Evolutionary conservation across 2,797 vertebrate species (phyloP).

Genomic region (Dicrostonyx torquatus): DNA sequence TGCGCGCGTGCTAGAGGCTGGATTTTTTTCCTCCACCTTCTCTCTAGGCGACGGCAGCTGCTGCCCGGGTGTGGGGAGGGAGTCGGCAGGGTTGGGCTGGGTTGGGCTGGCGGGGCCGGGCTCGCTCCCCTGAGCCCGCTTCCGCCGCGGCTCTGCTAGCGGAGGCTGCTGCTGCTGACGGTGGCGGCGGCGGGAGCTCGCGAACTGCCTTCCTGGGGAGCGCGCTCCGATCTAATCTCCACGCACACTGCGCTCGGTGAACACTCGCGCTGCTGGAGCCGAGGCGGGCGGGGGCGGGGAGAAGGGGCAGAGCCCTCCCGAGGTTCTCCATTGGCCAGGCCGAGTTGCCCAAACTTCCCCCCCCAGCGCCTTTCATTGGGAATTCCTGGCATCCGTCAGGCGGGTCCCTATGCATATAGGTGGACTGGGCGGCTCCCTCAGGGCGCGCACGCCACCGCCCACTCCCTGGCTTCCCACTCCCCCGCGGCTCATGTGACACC

Average conservation of each 20-base stretch:
- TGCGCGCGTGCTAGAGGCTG: constrained; percentile 67
- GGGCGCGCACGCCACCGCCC: constrained; percentile 60
- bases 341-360: constrained; percentile 40
- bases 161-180: background rate
- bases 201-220: constrained; percentile 33
- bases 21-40: constrained; percentile 78
- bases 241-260: constrained; percentile 62
- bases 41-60: constrained; percentile 57
- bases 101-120: background rate
- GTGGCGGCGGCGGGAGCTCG: constrained; percentile 63
- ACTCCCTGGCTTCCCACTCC: constrained; percentile 66
- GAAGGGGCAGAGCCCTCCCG: constrained; percentile 75
- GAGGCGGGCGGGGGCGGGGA: constrained; percentile 53
- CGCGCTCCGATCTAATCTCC: constrained; percentile 62
- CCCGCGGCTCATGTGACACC: constrained; percentile 76
- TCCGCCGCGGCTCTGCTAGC: constrained; percentile 59
- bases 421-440: background rate
- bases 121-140: constrained; percentile 64
- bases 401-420: constrained; percentile 51
- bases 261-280: constrained; percentile 76
- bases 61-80: constrained; percentile 42
- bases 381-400: constrained; percentile 63
- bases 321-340: constrained; percentile 79
- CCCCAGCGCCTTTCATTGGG: constrained; percentile 76
- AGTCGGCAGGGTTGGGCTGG: background rate